Conservation (phyloP, 1,140 invertebrate genomes). For the Ganaspis sp. region DNA sequence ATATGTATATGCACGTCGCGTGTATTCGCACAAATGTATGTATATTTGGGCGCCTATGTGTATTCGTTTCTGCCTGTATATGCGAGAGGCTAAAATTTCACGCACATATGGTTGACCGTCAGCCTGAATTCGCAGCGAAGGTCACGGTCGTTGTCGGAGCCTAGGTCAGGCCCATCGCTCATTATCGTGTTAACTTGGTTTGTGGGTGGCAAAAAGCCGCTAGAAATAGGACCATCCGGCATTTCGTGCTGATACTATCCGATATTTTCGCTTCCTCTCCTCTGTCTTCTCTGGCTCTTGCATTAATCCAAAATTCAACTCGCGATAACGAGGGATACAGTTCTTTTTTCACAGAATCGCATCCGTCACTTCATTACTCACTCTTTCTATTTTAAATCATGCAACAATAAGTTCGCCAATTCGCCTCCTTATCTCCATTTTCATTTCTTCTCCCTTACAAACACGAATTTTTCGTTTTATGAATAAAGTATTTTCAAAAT, state of each 20-base stretch:
- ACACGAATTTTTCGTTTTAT: no score
- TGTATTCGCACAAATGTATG: slow-evolving; percentile 30
- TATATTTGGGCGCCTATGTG: background rate
- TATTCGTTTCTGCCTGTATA: background rate
- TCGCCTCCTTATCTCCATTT: no score
- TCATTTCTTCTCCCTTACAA: no score
- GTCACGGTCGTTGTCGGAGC: slow-evolving; percentile 70
- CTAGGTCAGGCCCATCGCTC: slow-evolving; percentile 74
- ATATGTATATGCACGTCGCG: background rate
- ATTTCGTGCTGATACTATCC: background rate
- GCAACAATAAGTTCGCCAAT: no score
- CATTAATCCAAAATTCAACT: background rate
- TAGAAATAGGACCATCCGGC: slow-evolving; percentile 48
- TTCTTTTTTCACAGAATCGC: background rate
- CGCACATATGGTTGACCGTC: slow-evolving; percentile 39
- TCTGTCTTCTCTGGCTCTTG: background rate
- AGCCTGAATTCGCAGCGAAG: slow-evolving; percentile 66
- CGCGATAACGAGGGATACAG: background rate
- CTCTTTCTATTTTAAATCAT: no score
- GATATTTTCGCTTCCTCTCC: background rate
- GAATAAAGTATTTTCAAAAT: no score
- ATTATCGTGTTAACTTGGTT: slow-evolving; percentile 66
- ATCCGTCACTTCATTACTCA: no score
- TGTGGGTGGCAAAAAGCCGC: slow-evolving; percentile 59
- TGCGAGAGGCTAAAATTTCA: background rate